phyloP scores from a whole-genome alignment of 2,113 vertebrate species.

The Clupea harengus region DNA sequence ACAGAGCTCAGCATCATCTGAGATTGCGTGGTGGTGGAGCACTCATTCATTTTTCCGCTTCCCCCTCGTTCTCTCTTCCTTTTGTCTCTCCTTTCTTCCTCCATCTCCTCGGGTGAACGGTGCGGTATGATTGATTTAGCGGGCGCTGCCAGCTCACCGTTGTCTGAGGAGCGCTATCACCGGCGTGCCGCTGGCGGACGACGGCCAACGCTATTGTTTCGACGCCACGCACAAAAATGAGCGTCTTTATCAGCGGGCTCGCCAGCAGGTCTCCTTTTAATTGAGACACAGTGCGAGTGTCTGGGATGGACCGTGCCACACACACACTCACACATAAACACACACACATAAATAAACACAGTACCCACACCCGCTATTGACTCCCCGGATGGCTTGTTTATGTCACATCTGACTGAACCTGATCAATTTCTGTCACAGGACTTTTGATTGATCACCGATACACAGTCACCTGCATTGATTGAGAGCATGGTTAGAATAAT shows the following conservation, averaged over 20 bases:
- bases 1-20: not conserved
- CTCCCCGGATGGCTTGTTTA: slow-evolving; percentile 60
- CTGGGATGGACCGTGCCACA: slow-evolving; percentile 50
- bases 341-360: not conserved
- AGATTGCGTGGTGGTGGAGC: not conserved
- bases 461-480: slow-evolving; percentile 62
- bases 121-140: slow-evolving; percentile 40
- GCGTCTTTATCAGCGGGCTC: slow-evolving; percentile 59
- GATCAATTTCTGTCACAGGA: slow-evolving; percentile 68
- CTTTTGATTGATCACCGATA: slow-evolving; percentile 73
- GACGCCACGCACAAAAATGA: slow-evolving; percentile 50
- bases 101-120: not conserved
- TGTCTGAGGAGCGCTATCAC: slow-evolving; percentile 17
- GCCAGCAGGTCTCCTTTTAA: slow-evolving; percentile 52
- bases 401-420: slow-evolving; percentile 72
- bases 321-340: not conserved
- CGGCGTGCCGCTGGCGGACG: slow-evolving; percentile 22
- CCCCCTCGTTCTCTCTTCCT: not conserved
- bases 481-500: slow-evolving; percentile 66
- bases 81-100: not conserved
- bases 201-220: slow-evolving; percentile 52
- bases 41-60: slow-evolving; percentile 14
- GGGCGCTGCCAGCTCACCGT: slow-evolving; percentile 18
- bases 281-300: slow-evolving; percentile 69
- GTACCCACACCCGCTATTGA: slow-evolving; percentile 46